Evolutionary conservation across 2,888 invertebrate species (phyloP), one percentile per base, ranked within the genome.

Genomic region (Xylocampa areola): DNA sequence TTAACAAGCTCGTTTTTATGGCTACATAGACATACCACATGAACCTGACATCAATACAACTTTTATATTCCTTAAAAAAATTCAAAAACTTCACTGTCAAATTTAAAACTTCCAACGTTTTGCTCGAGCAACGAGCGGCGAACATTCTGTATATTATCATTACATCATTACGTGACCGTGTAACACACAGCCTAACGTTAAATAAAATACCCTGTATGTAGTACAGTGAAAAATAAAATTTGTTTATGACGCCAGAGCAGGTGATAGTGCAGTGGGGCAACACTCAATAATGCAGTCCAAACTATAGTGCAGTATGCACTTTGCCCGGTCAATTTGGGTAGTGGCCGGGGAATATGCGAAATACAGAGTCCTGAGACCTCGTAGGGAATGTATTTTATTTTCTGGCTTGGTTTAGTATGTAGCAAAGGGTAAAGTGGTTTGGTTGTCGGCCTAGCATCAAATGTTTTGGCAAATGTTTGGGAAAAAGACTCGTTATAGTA

Each of bases 221-320:
- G 40, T 39, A 14, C 10, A 51, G 40, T 39, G 60, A 63, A 70
- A 68, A 62, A 73, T 75, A 71, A 75, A 75, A 65, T 61, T 65
- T 65, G 52, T 73, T 68, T 61, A 73, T 47, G 54, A 65, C 17
- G 17, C 44, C 37, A 36, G 45, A 27, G 45, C 65, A 65, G 62
- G 52, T 63, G 73, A 64, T 32, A 51, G 37, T 47, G 49, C 54
- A 63, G 37, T 51, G 51, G 54, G 47, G 16, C 54, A 49, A 11
- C 35, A 48, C 65, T 76, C 58, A 76, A 76, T 76, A 68, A 76
- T 76, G 68, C 68, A 76, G 45, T 27, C 10, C 27, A 16, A 19
- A 32, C 32, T 19, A 14, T n/a, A 52, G 45, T 45, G 36, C 40
- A 14, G 30, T 29, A 54, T 68, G 43, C 60, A 50, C 39, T 62